Evolutionary conservation across 2,797 vertebrate species (phyloP).

Genomic region (Mastacembelus armatus): DNA sequence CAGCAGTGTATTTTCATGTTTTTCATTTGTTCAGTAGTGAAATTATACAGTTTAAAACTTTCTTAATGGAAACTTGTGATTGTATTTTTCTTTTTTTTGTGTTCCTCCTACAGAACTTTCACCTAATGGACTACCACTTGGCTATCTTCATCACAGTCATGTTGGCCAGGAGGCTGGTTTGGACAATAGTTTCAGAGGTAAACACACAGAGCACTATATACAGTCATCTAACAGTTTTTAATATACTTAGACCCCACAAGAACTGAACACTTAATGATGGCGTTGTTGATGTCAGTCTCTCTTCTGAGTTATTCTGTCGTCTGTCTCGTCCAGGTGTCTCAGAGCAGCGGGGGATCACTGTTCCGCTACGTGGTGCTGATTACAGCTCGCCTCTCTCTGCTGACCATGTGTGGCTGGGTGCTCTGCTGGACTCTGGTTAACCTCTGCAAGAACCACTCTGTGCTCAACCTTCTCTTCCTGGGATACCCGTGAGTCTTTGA

Average conservation of each 20-base stretch:
- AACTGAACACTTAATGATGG: not conserved
- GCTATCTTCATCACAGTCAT: slow-evolving; percentile 98
- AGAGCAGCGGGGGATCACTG: slow-evolving; percentile 88
- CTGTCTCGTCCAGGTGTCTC: slow-evolving; percentile 86
- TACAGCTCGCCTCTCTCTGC: slow-evolving; percentile 90
- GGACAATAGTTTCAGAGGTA: slow-evolving; percentile 98
- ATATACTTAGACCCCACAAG: not conserved
- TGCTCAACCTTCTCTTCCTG: slow-evolving; percentile 98
- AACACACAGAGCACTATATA: slow-evolving; percentile 20
- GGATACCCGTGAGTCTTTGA: slow-evolving; percentile 95
- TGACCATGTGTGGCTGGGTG: slow-evolving; percentile 96
- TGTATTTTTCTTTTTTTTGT: slow-evolving; percentile 13
- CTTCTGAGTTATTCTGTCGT: not conserved
- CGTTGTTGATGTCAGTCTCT: not conserved
- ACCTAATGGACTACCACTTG: slow-evolving; percentile 98
- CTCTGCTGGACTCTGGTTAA: slow-evolving; percentile 98
- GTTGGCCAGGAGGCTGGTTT: slow-evolving; percentile 96
- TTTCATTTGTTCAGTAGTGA: no score
- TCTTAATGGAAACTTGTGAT: not conserved
- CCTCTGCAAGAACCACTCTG: slow-evolving; percentile 95
- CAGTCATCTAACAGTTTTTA: not conserved
- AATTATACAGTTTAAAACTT: not conserved
- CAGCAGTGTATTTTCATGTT: no score
- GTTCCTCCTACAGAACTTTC: slow-evolving; percentile 90
- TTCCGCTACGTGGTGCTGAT: slow-evolving; percentile 89